These are phyloP conservation scores for Carterocephalus palaemon DNA, from an alignment of 2,888 invertebrate genomes.

Conservation along the genomic window DNA sequence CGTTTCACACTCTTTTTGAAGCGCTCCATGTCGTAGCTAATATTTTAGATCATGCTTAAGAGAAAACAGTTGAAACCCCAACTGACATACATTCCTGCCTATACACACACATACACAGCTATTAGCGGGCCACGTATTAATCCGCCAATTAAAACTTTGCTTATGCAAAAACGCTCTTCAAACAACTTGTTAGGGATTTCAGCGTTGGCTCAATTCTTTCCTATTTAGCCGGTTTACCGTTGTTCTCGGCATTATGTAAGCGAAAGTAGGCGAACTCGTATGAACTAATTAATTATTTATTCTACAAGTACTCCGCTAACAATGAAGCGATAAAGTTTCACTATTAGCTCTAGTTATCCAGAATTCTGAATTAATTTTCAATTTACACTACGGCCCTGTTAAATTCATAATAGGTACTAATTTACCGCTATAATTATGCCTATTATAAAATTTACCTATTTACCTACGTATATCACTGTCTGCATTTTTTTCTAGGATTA, in stretches of 20 bases:
- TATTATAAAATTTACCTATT: too few species aligned
- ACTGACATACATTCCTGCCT: constrained; percentile 14
- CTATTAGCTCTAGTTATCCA: constrained; percentile 8
- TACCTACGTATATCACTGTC: too few species aligned
- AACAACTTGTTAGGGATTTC: constrained; percentile 44
- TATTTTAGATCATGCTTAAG: not conserved
- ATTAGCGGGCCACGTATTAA: constrained; percentile 47
- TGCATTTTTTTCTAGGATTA: too few species aligned
- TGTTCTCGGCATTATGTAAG: constrained; percentile 19
- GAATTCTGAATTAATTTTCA: constrained; percentile 4
- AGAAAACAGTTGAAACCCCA: not conserved
- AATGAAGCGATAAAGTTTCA: constrained; percentile 10
- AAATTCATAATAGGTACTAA: constrained; percentile 1
- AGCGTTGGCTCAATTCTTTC: constrained; percentile 36
- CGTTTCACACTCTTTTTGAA: too few species aligned
- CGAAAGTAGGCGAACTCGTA: constrained; percentile 14
- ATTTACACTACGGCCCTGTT: constrained; percentile 1
- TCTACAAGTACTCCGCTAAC: constrained; percentile 3
- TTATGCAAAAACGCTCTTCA: constrained; percentile 42
- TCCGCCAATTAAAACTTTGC: constrained; percentile 47
- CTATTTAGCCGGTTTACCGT: constrained; percentile 38
- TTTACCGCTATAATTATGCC: not conserved
- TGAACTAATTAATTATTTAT: constrained; percentile 18
- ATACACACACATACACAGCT: constrained; percentile 28
- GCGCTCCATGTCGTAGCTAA: too few species aligned